A percentile compares a stretch with the other conserved stretches of the same genome.
These are phyloP conservation scores for Clostera curtula DNA, from an alignment of 2,888 invertebrate genomes.

Conservation along the genomic window DNA sequence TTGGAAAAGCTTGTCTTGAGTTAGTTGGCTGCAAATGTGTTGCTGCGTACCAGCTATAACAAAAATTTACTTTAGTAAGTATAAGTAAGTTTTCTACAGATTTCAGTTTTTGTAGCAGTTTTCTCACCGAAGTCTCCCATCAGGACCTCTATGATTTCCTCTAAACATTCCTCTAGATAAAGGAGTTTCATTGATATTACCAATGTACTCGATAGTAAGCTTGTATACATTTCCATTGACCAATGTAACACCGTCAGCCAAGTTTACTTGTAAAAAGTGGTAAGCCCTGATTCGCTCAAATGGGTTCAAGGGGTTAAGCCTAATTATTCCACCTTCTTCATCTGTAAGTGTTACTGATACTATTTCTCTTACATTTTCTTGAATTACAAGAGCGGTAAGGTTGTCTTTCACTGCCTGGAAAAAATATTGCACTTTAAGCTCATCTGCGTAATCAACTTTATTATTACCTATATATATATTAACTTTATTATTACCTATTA, in stretches of 20 bases:
- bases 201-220: constrained; percentile 43
- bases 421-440: no score
- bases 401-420: constrained; percentile 39
- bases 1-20: constrained; percentile 86
- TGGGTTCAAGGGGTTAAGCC: constrained; percentile 22
- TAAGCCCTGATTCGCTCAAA: constrained; percentile 40
- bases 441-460: no score
- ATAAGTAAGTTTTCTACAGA: background rate
- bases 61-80: background rate
- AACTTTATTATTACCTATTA: no score
- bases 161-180: constrained; percentile 59
- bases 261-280: constrained; percentile 50
- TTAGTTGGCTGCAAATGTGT: constrained; percentile 87
- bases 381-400: constrained; percentile 37
- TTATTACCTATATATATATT: no score
- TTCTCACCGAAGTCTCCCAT: constrained; percentile 46
- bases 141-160: constrained; percentile 44
- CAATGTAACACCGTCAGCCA: constrained; percentile 35
- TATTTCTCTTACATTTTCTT: constrained; percentile 54
- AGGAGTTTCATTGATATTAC: constrained; percentile 64
- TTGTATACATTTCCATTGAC: constrained; percentile 30
- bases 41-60: constrained; percentile 81
- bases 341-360: constrained; percentile 27
- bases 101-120: background rate
- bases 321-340: constrained; percentile 19